Conservation (phyloP, 2,888 invertebrate species). For the Oasisia sp. region DNA sequence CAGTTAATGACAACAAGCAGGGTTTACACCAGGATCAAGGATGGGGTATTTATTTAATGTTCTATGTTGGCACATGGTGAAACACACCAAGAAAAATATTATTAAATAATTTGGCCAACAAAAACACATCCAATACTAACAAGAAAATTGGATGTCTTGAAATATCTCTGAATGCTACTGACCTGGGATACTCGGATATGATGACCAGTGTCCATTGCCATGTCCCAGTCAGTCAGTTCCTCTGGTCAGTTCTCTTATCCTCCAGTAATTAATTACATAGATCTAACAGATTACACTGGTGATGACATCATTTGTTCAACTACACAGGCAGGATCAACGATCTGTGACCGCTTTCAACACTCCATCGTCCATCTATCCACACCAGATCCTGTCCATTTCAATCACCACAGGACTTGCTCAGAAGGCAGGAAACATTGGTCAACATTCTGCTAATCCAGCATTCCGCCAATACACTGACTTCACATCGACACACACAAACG, state of each 20-base stretch:
- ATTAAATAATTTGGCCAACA: too few species aligned
- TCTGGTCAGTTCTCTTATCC: neutral
- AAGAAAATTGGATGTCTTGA: too few species aligned
- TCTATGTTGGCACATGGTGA: too few species aligned
- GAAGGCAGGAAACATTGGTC: neutral
- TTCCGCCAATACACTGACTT: too few species aligned
- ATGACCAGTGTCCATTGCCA: neutral
- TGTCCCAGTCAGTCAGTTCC: neutral
- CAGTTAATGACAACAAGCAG: neutral
- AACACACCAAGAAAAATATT: too few species aligned
- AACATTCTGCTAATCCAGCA: too few species aligned
- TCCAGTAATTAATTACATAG: neutral
- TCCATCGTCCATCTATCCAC: neutral
- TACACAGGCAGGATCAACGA: neutral
- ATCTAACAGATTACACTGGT: neutral
- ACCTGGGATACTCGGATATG: constrained; percentile 17
- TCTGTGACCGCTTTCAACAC: neutral
- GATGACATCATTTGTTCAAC: neutral
- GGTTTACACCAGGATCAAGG: neutral
- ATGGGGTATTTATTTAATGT: too few species aligned
- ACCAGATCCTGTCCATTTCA: neutral
- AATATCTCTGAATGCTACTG: neutral
- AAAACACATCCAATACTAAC: too few species aligned
- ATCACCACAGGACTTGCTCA: neutral
- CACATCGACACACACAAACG: too few species aligned